A percentile compares a stretch with the other conserved stretches of the same genome.
phyloP scores from a whole-genome alignment of 2,888 invertebrate species.

The Microctonus hyperodae region DNA sequence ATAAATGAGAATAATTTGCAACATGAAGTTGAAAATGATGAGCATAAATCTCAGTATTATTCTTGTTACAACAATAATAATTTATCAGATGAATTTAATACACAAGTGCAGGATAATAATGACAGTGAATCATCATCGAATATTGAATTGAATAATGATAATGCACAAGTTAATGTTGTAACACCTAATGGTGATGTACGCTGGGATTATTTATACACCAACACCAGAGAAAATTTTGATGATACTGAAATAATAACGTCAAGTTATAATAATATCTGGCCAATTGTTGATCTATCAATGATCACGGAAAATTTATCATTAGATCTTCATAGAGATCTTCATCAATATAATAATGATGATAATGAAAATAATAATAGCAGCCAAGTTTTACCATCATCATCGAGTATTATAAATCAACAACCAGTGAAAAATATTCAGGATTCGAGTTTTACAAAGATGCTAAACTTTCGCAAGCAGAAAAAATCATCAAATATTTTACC shows the following conservation, averaged over 20 bases:
- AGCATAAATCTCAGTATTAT: background rate
- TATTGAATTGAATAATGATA: background rate
- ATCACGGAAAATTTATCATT: conserved; percentile 38
- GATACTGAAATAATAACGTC: too few relatives aligned
- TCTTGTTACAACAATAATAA: conserved; percentile 40
- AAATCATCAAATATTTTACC: conserved; percentile 29
- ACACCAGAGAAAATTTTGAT: too few relatives aligned
- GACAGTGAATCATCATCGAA: background rate
- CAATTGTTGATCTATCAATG: conserved; percentile 45
- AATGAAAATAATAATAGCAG: background rate
- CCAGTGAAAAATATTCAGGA: background rate
- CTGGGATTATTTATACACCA: conserved; percentile 7
- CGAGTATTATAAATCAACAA: background rate
- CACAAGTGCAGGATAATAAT: conserved; percentile 17
- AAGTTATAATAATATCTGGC: conserved; percentile 42
- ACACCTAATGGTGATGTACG: conserved; percentile 10
- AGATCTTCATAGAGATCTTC: background rate
- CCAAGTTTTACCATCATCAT: background rate
- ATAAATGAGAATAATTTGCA: background rate
- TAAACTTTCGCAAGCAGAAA: conserved; percentile 28
- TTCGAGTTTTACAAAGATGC: conserved; percentile 23
- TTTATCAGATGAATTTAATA: conserved; percentile 44
- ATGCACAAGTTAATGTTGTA: background rate
- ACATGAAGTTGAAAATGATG: conserved; percentile 1
- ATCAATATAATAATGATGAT: background rate